phyloP scores from a whole-genome alignment of 2,113 vertebrate genomes.

The Todiramphus saurophagus region DNA sequence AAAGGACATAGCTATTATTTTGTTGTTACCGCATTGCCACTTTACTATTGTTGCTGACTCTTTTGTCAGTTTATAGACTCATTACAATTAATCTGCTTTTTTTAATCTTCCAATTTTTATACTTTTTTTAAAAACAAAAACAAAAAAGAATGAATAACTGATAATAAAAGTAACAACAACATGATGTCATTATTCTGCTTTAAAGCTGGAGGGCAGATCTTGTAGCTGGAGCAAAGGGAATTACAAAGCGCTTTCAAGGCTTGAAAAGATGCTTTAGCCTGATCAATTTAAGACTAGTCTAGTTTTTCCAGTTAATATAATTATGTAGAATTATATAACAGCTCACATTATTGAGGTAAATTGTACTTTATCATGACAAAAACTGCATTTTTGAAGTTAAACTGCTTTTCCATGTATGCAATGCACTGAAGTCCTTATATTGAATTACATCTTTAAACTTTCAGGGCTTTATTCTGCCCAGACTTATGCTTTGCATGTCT shows the following conservation, averaged over 20 bases:
- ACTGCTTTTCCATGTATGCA: constrained; percentile 61
- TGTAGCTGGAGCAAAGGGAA: constrained; percentile 73
- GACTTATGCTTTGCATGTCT: not conserved
- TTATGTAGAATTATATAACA: constrained; percentile 80
- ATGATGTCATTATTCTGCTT: constrained; percentile 64
- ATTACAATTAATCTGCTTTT: constrained; percentile 66
- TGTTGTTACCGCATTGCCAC: not conserved
- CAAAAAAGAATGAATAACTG: constrained; percentile 48
- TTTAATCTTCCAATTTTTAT: constrained; percentile 57
- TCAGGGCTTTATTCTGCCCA: constrained; percentile 40
- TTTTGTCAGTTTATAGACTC: constrained; percentile 62
- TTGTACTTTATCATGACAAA: constrained; percentile 76
- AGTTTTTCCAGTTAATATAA: constrained; percentile 82
- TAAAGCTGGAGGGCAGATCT: constrained; percentile 74
- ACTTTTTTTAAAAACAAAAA: constrained; percentile 7
- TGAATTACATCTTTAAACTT: constrained; percentile 49
- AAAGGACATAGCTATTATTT: constrained; percentile 24
- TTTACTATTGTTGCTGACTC: not conserved
- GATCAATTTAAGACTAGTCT: constrained; percentile 76
- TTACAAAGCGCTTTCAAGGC: constrained; percentile 72
- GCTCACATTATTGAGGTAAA: constrained; percentile 78
- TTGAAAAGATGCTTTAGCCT: constrained; percentile 75
- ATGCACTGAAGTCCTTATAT: constrained; percentile 49
- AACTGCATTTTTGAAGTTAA: constrained; percentile 72
- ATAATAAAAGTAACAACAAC: constrained; percentile 57